These are phyloP conservation scores for Nezara viridula DNA, from an alignment of 2,888 invertebrate species.

Conservation along the genomic window DNA sequence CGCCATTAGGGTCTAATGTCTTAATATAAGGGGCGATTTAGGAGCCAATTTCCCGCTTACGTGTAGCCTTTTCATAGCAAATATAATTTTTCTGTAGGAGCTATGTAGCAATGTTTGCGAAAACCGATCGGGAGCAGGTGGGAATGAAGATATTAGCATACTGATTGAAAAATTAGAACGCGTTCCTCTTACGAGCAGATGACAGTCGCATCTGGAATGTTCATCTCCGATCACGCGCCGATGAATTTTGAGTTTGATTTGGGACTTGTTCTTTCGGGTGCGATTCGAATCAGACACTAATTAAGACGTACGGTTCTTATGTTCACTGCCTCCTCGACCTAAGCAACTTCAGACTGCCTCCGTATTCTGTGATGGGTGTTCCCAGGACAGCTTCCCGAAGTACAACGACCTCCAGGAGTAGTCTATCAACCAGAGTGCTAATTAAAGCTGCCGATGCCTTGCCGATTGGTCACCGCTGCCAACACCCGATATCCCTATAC, in stretches of 20 bases:
- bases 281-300: neutral
- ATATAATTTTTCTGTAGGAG: constrained; percentile 18
- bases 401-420: constrained; percentile 21
- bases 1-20: constrained; percentile 43
- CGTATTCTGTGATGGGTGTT: neutral
- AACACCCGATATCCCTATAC: neutral
- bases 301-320: neutral
- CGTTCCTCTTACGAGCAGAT: neutral
- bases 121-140: neutral
- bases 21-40: constrained; percentile 43
- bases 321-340: neutral
- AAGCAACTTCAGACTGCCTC: neutral
- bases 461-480: constrained; percentile 32
- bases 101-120: neutral
- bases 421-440: neutral
- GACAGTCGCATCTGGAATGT: neutral
- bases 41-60: constrained; percentile 36
- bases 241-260: neutral
- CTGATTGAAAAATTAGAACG: constrained; percentile 6
- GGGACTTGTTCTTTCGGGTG: neutral
- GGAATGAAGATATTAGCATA: constrained; percentile 9
- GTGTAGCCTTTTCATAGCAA: constrained; percentile 27
- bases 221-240: neutral
- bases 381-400: neutral
- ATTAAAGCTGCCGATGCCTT: neutral